Evolutionary conservation across 2,797 vertebrate genomes (phyloP).

Genomic region (Gallinago nigripennis): DNA sequence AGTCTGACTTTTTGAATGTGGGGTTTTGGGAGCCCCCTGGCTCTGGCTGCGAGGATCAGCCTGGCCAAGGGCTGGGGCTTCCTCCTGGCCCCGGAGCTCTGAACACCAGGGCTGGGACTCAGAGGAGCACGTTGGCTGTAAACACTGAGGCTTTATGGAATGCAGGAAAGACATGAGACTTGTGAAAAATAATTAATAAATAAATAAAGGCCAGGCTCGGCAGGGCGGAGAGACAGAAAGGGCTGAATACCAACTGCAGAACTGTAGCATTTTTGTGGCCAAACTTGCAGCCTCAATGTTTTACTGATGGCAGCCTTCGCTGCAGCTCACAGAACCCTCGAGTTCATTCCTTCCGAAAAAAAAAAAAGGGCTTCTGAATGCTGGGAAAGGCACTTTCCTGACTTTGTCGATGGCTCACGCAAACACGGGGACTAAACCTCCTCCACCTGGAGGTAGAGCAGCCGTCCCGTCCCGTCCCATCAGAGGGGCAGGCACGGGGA

Average conservation of each 20-base stretch:
- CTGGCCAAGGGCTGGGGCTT: background rate
- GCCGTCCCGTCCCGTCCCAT: background rate
- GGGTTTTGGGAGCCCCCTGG: constrained; percentile 5
- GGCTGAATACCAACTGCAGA: constrained; percentile 38
- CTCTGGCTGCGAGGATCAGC: constrained; percentile 34
- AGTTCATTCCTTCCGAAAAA: constrained; percentile 36
- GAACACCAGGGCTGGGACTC: constrained; percentile 30
- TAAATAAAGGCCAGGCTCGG: constrained; percentile 42
- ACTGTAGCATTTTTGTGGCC: constrained; percentile 63
- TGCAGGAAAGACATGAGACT: constrained; percentile 31
- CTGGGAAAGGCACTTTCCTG: constrained; percentile 53
- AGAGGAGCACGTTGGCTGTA: constrained; percentile 36
- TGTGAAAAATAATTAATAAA: constrained; percentile 53
- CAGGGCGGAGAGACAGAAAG: background rate
- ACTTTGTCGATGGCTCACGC: constrained; percentile 23
- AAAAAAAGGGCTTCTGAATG: constrained; percentile 61
- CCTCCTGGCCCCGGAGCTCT: constrained; percentile 1
- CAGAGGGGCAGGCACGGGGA: constrained; percentile 38
- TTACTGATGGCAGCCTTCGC: constrained; percentile 41
- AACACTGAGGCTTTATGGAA: constrained; percentile 43
- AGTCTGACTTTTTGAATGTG: background rate
- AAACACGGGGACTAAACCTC: constrained; percentile 51
- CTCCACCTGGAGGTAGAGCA: constrained; percentile 41
- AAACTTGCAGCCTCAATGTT: constrained; percentile 51
- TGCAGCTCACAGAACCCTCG: constrained; percentile 56